Evolutionary conservation across 2,888 invertebrate genomes (phyloP), one percentile per base, ranked within the genome.

Genomic region (Philonicus albiceps): DNA sequence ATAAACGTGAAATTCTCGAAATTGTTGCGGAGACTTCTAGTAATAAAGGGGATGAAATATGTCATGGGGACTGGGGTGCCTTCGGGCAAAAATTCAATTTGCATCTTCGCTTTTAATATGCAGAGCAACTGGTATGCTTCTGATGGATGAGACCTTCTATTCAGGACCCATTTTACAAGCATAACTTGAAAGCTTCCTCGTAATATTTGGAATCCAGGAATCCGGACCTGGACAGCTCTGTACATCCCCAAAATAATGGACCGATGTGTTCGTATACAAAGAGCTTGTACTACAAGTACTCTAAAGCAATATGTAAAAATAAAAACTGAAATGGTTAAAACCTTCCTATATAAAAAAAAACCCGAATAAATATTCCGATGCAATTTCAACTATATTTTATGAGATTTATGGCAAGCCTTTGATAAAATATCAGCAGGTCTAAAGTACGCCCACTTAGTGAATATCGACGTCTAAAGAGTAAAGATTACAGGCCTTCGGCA

Each of bases 1-100:
- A 43, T 40, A 78, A 78, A 40, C 43, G 78, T 27, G 27, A 78
- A 64, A 64, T 64, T 64, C 64, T 11, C 64, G 64, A 64, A 64
- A 64, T 64, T 64, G 64, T 64, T 64, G 64, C 27, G 64, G 64
- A 64, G 64, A 64, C 64, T 64, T 64, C 43, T 16, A 78, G 78
- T 22, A 43, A 43, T 40, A 43, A 37, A 78, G 43, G 43, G 78
- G 27, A 40, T 27, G 43, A 43, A 43, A 43, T 78, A 43, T 78
- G 37, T 40, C 27, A 8, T 19, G 19, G 53, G 7, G 53, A 37
- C 13, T 19, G 11, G 19, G 19, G 31, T 22, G 34, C 22, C 81
- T 55, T 34, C 19, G 64, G 19, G 81, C 31, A 83, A 83, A 37
- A 64, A 55, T 83, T 83, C 64, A 64, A 64, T 78, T 78, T 49